These are phyloP conservation scores for Pseudomugil gertrudae DNA, from an alignment of 2,797 vertebrate species.

Conservation along the genomic window DNA sequence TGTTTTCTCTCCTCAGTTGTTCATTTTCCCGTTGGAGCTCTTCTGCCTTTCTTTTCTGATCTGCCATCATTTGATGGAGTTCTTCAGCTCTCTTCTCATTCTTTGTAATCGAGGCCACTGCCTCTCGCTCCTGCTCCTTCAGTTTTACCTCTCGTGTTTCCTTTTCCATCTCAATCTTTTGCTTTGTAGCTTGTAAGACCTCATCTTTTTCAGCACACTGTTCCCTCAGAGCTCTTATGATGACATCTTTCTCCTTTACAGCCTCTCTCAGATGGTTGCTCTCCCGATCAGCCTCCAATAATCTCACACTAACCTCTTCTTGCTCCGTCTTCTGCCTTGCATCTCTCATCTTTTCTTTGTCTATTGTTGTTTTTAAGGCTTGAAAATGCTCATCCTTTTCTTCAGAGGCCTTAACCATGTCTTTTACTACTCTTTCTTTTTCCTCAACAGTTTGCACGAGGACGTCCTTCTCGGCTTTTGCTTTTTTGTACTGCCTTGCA, in stretches of 20 bases:
- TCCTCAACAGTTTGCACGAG: conserved; percentile 21
- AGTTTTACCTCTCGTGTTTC: conserved; percentile 8
- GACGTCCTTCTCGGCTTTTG: conserved; percentile 15
- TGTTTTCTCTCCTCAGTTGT: conserved; percentile 32
- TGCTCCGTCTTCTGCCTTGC: conserved; percentile 4
- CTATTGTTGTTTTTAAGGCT: background rate
- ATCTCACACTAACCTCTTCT: conserved; percentile 7
- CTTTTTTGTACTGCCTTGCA: conserved; percentile 23
- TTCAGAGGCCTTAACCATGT: conserved; percentile 4
- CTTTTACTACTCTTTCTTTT: conserved; percentile 21
- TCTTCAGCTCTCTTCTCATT: conserved; percentile 25
- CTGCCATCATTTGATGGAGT: conserved; percentile 10
- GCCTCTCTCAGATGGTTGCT: conserved; percentile 29
- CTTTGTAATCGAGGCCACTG: background rate
- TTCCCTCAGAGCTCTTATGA: conserved; percentile 23
- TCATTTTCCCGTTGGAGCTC: conserved; percentile 30
- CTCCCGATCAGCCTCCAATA: conserved; percentile 15
- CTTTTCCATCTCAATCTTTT: conserved; percentile 17
- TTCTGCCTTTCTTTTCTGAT: conserved; percentile 24
- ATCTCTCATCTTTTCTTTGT: conserved; percentile 24
- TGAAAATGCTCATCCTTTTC: conserved; percentile 34
- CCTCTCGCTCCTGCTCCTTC: conserved; percentile 11
- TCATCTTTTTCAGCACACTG: conserved; percentile 19
- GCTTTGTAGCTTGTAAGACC: conserved; percentile 21
- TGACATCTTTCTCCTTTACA: conserved; percentile 22